phyloP scores from a whole-genome alignment of 2,113 vertebrate species.

The Campylomormyrus numenius region DNA sequence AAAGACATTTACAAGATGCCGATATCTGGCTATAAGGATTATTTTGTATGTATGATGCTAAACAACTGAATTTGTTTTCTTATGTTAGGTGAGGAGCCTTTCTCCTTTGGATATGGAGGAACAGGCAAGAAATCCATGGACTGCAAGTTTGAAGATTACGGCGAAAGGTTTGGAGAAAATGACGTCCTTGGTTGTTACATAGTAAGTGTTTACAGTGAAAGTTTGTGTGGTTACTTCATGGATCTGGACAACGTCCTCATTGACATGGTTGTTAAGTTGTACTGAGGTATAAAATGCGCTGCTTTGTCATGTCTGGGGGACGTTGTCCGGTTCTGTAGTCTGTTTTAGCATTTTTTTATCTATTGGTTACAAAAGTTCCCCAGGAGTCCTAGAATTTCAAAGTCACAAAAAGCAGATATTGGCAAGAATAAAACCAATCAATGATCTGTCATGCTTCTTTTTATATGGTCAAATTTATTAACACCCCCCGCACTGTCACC shows the following conservation, averaged over 20 bases:
- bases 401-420: not conserved
- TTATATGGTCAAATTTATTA: not conserved
- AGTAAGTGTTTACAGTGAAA: constrained; percentile 46
- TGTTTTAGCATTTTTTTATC: not conserved
- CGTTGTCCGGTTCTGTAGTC: not conserved
- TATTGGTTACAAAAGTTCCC: not conserved
- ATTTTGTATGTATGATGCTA: not conserved
- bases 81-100: constrained; percentile 64
- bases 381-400: not conserved
- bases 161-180: constrained; percentile 68
- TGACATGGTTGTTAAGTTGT: not conserved
- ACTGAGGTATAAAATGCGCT: not conserved
- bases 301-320: not conserved
- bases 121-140: constrained; percentile 69
- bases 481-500: not conserved
- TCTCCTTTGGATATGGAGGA: constrained; percentile 72
- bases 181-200: constrained; percentile 70
- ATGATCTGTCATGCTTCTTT: not conserved
- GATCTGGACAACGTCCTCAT: not conserved
- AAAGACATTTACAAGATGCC: not conserved
- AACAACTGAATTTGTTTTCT: not conserved
- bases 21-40: not conserved
- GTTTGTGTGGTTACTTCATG: not conserved
- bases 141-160: constrained; percentile 70
- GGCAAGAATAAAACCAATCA: not conserved